Base-by-base conservation (phyloP, 1,140 invertebrate genomes). In the Drosophila gunungcola region DNA sequence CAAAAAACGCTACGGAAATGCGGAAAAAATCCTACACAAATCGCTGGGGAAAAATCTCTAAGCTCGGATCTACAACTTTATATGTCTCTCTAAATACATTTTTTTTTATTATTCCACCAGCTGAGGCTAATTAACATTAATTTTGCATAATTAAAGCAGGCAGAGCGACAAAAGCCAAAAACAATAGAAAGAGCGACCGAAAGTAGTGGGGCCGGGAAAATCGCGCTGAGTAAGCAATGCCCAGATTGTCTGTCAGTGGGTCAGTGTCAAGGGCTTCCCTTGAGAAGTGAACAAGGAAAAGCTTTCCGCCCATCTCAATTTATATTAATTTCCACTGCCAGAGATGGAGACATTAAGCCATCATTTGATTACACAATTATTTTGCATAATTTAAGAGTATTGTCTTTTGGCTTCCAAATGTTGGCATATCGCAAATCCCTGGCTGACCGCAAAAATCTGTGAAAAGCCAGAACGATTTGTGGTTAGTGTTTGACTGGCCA, bases 61-160 rank as follows among this genome's bases (percentile, higher is more conserved):
- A 67, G 64, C 42, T 58, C 21, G 38, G 25, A 65, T 65, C 38
- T 76, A 42, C 29, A 53, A 45, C 41, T 60, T 58, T 70, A 48
- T 57, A 48, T 72, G 52, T 65, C 42, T 42, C 38, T 42, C 29
- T 56, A 21, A 56, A 9, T 12, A 52, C 46, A 16, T 51, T 56
- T 56, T 52, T 39, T 70, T 58, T 78, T 82, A 58, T 76, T 73
- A 83, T 86, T 73, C 62, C 63, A 62, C 27, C 69, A 73, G 68
- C 78, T 53, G 80, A 89, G 84, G 82, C 75, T 88, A 88, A 88
- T 88, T 88, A 89, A 89, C 73, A 78, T 88, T 83, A 89, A 88
- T 89, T 89, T 88, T 89, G 83, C 83, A 86, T 86, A 86, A 89
- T 89, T 88, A 89, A 79, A 73, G 82, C 69, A 51, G 29, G 34